These are phyloP conservation scores for Zygothrica quintamaculata DNA, from an alignment of 2,888 invertebrate species.

Conservation along the genomic window DNA sequence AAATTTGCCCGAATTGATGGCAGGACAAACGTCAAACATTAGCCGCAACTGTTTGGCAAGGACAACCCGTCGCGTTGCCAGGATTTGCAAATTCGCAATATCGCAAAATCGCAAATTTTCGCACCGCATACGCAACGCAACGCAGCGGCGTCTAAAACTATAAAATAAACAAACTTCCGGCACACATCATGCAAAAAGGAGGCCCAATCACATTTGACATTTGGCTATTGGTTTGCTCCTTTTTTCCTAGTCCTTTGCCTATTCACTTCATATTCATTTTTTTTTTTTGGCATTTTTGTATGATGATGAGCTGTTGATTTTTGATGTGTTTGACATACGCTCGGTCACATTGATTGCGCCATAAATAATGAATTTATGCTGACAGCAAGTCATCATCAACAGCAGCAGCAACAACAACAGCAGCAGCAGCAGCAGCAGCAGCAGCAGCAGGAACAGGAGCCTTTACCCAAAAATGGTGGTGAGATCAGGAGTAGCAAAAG, in stretches of 20 bases:
- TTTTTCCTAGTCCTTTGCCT: no score
- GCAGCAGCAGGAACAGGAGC: constrained; percentile 30
- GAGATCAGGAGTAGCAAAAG: constrained; percentile 39
- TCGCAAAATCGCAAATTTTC: no score
- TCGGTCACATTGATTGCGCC: constrained; percentile 84
- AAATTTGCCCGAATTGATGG: constrained; percentile 62
- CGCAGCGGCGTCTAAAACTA: constrained; percentile 74
- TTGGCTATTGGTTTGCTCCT: constrained; percentile 5
- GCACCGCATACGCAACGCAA: constrained; percentile 54
- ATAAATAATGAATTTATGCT: constrained; percentile 85
- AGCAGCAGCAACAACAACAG: constrained; percentile 52
- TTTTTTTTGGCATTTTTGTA: no score
- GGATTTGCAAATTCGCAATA: no score
- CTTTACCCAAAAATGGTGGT: constrained; percentile 49
- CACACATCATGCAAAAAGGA: constrained; percentile 22
- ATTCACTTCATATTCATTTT: no score
- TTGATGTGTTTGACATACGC: constrained; percentile 85
- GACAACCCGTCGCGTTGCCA: constrained; percentile 64
- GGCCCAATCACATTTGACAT: constrained; percentile 24
- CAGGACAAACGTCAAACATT: constrained; percentile 57
- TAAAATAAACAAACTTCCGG: constrained; percentile 84
- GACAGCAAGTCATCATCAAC: constrained; percentile 81
- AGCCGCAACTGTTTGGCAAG: constrained; percentile 54
- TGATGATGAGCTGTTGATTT: constrained; percentile 78
- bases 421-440: constrained; percentile 7